These are phyloP conservation scores for Aphis gossypii DNA, from an alignment of 1,140 invertebrate species.

Conservation along the genomic window DNA sequence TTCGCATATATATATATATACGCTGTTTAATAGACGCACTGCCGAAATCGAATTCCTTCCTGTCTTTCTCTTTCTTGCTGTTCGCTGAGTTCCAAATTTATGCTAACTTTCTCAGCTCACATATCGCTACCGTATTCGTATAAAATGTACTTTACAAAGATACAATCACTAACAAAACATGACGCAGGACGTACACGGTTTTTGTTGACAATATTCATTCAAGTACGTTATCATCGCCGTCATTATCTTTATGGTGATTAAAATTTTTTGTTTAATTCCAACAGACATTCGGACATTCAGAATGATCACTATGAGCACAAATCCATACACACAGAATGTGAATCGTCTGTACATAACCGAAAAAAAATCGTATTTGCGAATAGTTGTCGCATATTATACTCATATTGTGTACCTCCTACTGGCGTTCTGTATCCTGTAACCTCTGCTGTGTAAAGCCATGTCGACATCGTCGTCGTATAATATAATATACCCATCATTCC, in stretches of 20 bases:
- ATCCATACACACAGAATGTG: too few relatives aligned
- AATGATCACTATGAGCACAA: not conserved
- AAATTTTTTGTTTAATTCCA: not conserved
- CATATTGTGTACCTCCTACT: not conserved
- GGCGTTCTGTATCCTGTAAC: not conserved
- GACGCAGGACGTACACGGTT: not conserved
- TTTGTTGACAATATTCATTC: not conserved
- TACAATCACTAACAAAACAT: not conserved
- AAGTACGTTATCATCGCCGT: not conserved
- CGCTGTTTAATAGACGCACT: not conserved
- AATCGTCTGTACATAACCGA: too few relatives aligned
- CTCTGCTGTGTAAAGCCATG: not conserved
- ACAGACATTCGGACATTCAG: not conserved
- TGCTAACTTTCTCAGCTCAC: not conserved
- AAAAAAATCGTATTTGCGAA: too few relatives aligned
- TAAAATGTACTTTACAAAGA: not conserved
- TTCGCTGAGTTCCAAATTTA: not conserved
- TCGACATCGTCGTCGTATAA: not conserved
- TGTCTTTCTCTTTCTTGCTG: not conserved
- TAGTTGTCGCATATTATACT: not conserved
- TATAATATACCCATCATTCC: not conserved
- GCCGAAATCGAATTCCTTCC: not conserved
- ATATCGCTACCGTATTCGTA: not conserved
- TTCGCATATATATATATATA: not conserved
- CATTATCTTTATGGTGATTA: too few relatives aligned